A percentile compares a stretch with the other conserved stretches of the same genome.
Evolutionary conservation across 2,113 vertebrate species (phyloP).

Genomic region (Pterocles burchelli): DNA sequence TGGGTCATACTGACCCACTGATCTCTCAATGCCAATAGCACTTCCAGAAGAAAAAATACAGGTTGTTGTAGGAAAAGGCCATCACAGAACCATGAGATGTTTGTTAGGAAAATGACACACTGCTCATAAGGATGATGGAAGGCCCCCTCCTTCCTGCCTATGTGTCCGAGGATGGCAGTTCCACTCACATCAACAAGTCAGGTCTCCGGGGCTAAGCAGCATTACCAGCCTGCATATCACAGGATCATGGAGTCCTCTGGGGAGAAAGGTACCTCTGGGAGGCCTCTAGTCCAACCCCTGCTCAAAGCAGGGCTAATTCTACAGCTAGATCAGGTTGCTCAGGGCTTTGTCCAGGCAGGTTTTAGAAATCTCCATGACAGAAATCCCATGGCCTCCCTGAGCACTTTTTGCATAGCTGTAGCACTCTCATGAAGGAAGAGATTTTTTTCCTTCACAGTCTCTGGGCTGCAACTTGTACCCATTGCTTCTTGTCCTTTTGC

Average conservation of each 20-base stretch:
- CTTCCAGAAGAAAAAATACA: not conserved
- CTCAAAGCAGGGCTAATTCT: not conserved
- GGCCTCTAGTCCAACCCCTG: not conserved
- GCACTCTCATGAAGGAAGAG: not conserved
- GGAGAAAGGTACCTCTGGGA: not conserved
- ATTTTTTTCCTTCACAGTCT: not conserved
- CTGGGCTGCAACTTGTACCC: not conserved
- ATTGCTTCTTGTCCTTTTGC: not conserved
- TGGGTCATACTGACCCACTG: not conserved
- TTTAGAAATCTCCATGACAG: not conserved
- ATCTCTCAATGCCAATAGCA: not conserved
- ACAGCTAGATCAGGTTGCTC: not conserved
- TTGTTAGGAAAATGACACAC: not conserved
- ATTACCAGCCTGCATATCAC: rapidly evolving
- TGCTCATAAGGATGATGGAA: not conserved
- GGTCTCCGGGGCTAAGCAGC: not conserved
- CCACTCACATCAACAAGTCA: not conserved
- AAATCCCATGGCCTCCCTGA: not conserved
- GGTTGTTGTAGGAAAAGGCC: not conserved
- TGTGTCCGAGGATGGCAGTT: not conserved
- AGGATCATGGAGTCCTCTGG: not conserved
- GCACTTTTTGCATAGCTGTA: not conserved
- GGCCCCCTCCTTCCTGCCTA: not conserved
- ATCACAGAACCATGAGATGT: not conserved
- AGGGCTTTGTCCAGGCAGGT: not conserved